Conservation (phyloP, 2,888 invertebrate genomes). For the Bedellia somnulentella region DNA sequence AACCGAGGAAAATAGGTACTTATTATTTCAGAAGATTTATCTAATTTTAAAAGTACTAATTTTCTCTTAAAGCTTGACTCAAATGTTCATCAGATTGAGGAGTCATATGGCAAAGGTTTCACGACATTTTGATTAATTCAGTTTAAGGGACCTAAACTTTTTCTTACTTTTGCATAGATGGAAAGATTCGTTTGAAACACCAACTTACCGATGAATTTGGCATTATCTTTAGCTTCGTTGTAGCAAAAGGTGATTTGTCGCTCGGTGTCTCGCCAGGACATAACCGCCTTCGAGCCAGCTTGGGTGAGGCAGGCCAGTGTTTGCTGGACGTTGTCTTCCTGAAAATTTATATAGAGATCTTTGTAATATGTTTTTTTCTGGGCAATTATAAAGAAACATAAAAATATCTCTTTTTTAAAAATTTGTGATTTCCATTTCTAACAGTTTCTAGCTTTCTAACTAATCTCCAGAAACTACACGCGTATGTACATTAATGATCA, state of each 20-base stretch:
- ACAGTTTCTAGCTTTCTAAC: too few relatives aligned
- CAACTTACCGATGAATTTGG: slow-evolving; percentile 72
- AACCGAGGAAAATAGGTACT: too few relatives aligned
- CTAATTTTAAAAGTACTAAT: too few relatives aligned
- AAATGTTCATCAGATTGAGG: too few relatives aligned
- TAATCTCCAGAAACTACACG: too few relatives aligned
- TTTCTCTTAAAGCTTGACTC: too few relatives aligned
- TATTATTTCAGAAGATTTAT: too few relatives aligned
- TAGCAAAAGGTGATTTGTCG: slow-evolving; percentile 92
- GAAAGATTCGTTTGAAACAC: not conserved
- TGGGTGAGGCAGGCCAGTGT: slow-evolving; percentile 76
- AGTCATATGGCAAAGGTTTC: not conserved
- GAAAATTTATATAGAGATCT: too few relatives aligned
- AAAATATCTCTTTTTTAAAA: too few relatives aligned
- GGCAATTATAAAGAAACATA: not conserved
- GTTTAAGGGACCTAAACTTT: not conserved
- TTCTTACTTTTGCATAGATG: not conserved
- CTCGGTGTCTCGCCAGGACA: slow-evolving; percentile 82
- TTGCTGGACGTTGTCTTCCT: slow-evolving; percentile 75
- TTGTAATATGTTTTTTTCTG: slow-evolving; percentile 1
- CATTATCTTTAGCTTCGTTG: slow-evolving; percentile 94
- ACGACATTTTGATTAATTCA: not conserved
- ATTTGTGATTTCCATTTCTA: too few relatives aligned
- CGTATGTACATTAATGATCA: too few relatives aligned
- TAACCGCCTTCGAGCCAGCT: slow-evolving; percentile 76